Conservation (phyloP, 30 jellyfish, hydroid and myxozoan species). For the Hydractinia symbiolongicarpus region DNA sequence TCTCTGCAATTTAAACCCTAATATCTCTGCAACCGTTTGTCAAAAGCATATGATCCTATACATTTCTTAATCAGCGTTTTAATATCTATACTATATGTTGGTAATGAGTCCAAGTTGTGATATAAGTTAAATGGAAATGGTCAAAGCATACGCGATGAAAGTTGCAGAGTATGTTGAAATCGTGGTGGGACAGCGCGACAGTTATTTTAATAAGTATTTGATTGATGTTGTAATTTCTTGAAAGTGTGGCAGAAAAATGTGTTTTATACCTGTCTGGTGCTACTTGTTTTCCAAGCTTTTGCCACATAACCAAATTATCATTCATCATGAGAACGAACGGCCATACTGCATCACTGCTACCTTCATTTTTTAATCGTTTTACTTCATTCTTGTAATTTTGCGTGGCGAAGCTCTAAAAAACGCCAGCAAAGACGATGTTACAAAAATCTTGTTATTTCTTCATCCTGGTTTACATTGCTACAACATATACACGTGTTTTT, state of each 20-base stretch:
- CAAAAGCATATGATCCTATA: too few relatives aligned
- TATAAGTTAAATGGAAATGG: too few relatives aligned
- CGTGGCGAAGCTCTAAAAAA: constrained; percentile 49
- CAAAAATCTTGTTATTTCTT: neutral
- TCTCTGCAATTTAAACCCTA: too few relatives aligned
- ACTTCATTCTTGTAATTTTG: constrained; percentile 69
- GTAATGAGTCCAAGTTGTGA: too few relatives aligned
- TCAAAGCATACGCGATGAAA: too few relatives aligned
- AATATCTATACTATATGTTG: too few relatives aligned
- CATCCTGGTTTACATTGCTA: too few relatives aligned
- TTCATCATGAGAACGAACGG: constrained; percentile 59
- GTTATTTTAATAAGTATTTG: neutral
- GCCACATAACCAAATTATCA: constrained; percentile 93
- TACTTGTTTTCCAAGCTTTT: constrained; percentile 65
- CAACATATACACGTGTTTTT: too few relatives aligned
- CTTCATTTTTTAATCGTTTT: constrained; percentile 28
- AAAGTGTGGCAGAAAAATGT: neutral
- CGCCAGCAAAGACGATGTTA: neutral
- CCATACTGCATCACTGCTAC: constrained; percentile 56
- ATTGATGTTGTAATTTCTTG: neutral
- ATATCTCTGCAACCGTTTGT: too few relatives aligned
- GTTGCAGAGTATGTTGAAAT: too few relatives aligned
- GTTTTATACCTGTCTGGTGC: constrained; percentile 51
- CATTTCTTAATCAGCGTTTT: too few relatives aligned
- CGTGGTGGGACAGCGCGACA: too few relatives aligned